phyloP scores from a whole-genome alignment of 2,797 vertebrate genomes.

The Taenioides sp. region DNA sequence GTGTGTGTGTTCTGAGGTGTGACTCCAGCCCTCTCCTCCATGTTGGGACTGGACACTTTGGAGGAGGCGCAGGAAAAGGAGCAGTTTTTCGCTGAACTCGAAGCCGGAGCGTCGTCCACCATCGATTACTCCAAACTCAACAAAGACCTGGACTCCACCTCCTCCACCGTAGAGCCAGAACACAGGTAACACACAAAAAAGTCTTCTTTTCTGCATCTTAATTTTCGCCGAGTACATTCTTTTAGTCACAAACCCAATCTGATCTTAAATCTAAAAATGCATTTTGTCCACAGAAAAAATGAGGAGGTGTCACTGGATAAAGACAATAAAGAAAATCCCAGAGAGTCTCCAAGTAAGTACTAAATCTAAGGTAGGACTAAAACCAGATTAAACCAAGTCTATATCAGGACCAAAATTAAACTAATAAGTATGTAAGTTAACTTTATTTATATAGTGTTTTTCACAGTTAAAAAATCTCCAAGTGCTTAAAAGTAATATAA shows the following conservation, averaged over 20 bases:
- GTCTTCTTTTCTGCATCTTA: too few relatives aligned
- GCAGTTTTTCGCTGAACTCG: slow-evolving; percentile 84
- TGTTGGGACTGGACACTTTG: slow-evolving; percentile 83
- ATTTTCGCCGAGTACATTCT: too few relatives aligned
- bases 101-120: slow-evolving; percentile 79
- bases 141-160: slow-evolving; percentile 83
- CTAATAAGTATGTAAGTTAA: not conserved
- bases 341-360: slow-evolving; percentile 52
- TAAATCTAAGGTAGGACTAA: too few relatives aligned
- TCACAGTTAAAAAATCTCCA: too few relatives aligned
- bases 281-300: slow-evolving; percentile 44
- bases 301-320: slow-evolving; percentile 29
- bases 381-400: not conserved
- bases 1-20: slow-evolving; percentile 20
- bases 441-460: too few relatives aligned
- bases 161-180: slow-evolving; percentile 52
- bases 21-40: slow-evolving; percentile 51
- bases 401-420: not conserved
- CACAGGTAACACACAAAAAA: slow-evolving; percentile 46
- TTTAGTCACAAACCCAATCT: too few relatives aligned
- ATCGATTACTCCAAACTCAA: slow-evolving; percentile 88
- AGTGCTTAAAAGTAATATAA: too few relatives aligned
- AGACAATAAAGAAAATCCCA: slow-evolving; percentile 10
- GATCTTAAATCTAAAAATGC: not conserved
- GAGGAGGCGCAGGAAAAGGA: slow-evolving; percentile 89